Evolutionary conservation across 2,113 vertebrate genomes (phyloP).

Genomic region (Sturnira hondurensis): DNA sequence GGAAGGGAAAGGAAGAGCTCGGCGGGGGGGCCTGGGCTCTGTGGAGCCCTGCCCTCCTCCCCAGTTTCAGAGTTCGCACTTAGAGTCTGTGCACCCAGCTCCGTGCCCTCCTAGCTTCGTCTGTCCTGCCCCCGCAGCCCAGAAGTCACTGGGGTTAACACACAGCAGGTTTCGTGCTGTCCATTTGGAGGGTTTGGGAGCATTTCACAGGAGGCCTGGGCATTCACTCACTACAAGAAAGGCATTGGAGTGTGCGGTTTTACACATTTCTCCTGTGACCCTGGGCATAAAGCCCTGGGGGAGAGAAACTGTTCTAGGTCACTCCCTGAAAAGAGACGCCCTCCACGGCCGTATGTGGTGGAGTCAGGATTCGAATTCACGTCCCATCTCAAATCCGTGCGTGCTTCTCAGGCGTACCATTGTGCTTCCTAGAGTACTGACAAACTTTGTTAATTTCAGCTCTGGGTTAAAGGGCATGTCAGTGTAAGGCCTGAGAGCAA

Average conservation of each 20-base stretch:
- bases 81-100: neutral
- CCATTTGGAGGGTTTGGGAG: neutral
- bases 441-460: neutral
- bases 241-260: neutral
- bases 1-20: neutral
- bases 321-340: neutral
- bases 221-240: neutral
- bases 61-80: neutral
- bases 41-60: neutral
- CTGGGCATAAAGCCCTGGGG: neutral
- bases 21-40: neutral
- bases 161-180: neutral
- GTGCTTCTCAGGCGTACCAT: rapidly evolving
- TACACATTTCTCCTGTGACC: neutral
- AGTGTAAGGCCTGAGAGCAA: neutral
- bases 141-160: neutral
- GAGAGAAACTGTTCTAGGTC: neutral
- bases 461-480: neutral
- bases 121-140: neutral
- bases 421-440: neutral
- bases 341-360: neutral
- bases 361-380: neutral
- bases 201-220: neutral
- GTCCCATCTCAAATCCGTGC: neutral
- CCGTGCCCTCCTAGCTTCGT: neutral